Percentiles rank a stretch among this genome's conserved stretches.
These are phyloP conservation scores for Acarapis woodi DNA, from an alignment of 1,140 invertebrate species.

Conservation along the genomic window DNA sequence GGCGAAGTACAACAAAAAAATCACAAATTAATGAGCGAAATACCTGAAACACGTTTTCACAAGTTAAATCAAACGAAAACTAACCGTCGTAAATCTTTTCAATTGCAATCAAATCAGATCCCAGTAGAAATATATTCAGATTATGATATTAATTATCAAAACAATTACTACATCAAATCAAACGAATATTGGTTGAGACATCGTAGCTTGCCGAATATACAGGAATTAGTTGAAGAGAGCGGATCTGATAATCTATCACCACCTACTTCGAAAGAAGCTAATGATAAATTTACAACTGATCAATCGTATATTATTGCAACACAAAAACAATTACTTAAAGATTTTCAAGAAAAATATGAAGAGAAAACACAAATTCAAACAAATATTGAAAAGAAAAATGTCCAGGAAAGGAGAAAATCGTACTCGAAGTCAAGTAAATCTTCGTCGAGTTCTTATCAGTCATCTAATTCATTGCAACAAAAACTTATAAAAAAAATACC, in stretches of 20 bases:
- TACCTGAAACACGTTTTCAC: no score
- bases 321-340: background rate
- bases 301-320: background rate
- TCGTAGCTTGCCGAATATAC: slow-evolving; percentile 8
- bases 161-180: background rate
- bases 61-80: no score
- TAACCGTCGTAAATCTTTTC: no score
- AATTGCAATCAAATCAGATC: no score
- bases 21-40: no score
- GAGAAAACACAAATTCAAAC: background rate
- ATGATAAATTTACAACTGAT: background rate
- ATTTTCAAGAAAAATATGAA: background rate
- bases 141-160: no score
- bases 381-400: background rate
- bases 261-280: background rate
- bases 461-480: background rate
- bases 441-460: no score
- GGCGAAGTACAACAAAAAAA: no score
- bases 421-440: no score
- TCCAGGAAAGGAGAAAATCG: no score
- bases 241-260: background rate
- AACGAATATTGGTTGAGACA: slow-evolving; percentile 4
- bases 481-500: background rate
- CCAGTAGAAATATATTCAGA: no score
- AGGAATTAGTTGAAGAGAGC: slow-evolving; percentile 6